A percentile compares a stretch with the other conserved stretches of the same genome.
These are phyloP conservation scores for Synchiropus splendidus DNA, from an alignment of 2,113 vertebrate genomes.

Conservation along the genomic window DNA sequence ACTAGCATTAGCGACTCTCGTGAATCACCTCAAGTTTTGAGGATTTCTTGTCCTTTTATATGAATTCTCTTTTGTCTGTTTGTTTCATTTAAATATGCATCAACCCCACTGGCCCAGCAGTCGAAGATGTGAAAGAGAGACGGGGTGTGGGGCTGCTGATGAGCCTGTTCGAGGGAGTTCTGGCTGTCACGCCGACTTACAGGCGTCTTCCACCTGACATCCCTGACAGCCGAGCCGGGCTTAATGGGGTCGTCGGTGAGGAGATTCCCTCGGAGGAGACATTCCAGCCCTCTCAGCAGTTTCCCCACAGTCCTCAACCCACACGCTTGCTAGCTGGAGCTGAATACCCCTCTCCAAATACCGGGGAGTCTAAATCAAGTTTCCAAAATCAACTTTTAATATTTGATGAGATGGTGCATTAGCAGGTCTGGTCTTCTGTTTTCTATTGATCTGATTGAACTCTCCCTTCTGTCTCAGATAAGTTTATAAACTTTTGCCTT, in stretches of 20 bases:
- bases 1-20: too few species aligned
- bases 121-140: slow-evolving; percentile 7
- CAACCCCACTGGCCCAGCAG: slow-evolving; percentile 1
- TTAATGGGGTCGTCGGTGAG: slow-evolving; percentile 39
- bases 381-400: slow-evolving; percentile 17
- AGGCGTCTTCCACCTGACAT: slow-evolving; percentile 41
- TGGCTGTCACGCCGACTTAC: slow-evolving; percentile 34
- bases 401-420: slow-evolving; percentile 15
- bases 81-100: slow-evolving; percentile 6
- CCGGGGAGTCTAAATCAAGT: slow-evolving; percentile 11
- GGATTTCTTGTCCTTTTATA: neutral
- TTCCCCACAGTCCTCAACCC: slow-evolving; percentile 26
- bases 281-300: slow-evolving; percentile 29
- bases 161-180: slow-evolving; percentile 38
- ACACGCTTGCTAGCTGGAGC: slow-evolving; percentile 15
- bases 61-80: slow-evolving; percentile 7
- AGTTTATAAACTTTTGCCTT: too few species aligned
- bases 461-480: too few species aligned
- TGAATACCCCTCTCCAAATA: slow-evolving; percentile 12
- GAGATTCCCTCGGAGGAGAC: slow-evolving; percentile 26
- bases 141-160: slow-evolving; percentile 17
- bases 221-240: slow-evolving; percentile 19
- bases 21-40: too few species aligned
- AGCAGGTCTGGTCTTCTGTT: too few species aligned
- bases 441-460: too few species aligned